Base-by-base conservation (phyloP, 1,140 invertebrate genomes). In the Colletes gigas region DNA sequence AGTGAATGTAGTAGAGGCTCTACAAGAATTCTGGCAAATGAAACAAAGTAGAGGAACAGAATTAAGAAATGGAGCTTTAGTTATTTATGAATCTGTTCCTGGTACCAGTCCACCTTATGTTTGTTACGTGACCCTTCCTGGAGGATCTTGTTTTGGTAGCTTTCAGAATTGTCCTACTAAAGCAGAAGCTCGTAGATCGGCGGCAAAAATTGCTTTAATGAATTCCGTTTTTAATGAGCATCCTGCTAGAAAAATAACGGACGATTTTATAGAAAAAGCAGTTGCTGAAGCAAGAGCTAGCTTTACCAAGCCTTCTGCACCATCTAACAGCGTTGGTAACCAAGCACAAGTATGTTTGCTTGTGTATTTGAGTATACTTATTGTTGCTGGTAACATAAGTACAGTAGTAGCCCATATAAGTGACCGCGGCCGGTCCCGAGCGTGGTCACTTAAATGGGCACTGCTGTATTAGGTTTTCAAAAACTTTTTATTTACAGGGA, bases 11-110 rank as follows among this genome's bases (percentile, higher is more conserved):
- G 98, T 99, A 44, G 98, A 99, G 93, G 98, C 98, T 12, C 94
- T 99, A 44, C 98, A 99, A 93, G 98, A 98, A 94, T 99, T 99
- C 93, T 99, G 98, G 98, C 98, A 98, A 94, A 98, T 98, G 97
- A 99, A 99, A 93, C 97, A 97, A 88, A 95, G 96, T 50, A 93
- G 97, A 83, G 96, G 97, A n/a, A 96, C 96, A 8, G 97, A 98
- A 88, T 93, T 98, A 50, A 96, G 97, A 88, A 98, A 98, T 89
- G 97, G 97, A 41, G 98, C 98, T 6, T 95, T 98, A 81, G 98
- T 99, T 75, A 98, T 98, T 89, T 99, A 99, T 91, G 98, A 99
- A 94, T 98, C 98, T 2, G 97, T 98, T 68, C 98, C 98, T 50
- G 96, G 97, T 19, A 96, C 96, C 52, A 96, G 96, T 88, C 97